Evolutionary conservation across 2,888 invertebrate species (phyloP).

Genomic region (Drosophila paracracens): DNA sequence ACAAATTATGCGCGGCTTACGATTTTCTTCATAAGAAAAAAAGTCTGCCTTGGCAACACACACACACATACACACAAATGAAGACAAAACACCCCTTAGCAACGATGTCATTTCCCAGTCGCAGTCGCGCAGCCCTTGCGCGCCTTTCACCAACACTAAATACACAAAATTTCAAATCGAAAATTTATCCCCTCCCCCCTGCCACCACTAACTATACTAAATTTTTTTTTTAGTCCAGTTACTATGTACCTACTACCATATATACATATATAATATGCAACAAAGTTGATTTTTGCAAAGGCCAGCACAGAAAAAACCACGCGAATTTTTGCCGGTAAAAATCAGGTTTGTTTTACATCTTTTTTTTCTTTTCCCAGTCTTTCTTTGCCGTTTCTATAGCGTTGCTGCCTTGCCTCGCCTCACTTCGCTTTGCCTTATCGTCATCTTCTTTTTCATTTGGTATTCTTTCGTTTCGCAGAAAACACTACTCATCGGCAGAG

Average conservation of each 20-base stretch:
- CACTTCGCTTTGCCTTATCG: constrained; percentile 51
- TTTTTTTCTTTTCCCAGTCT: constrained; percentile 56
- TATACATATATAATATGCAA: constrained; percentile 50
- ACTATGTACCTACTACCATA: constrained; percentile 34
- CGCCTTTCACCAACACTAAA: constrained; percentile 61
- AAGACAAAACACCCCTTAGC: constrained; percentile 78
- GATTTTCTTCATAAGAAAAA: constrained; percentile 33
- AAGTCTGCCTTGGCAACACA: constrained; percentile 64
- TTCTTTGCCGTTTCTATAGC: constrained; percentile 53
- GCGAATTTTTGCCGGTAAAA: constrained; percentile 81
- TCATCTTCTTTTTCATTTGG: constrained; percentile 63
- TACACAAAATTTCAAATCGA: constrained; percentile 71
- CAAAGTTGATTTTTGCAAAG: constrained; percentile 40
- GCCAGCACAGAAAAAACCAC: constrained; percentile 64
- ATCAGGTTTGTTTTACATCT: constrained; percentile 79
- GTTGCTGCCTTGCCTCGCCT: constrained; percentile 40
- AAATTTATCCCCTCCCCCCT: constrained; percentile 29
- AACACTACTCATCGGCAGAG: constrained; percentile 72
- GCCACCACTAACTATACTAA: constrained; percentile 52
- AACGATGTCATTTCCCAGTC: constrained; percentile 51
- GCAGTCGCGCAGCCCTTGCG: constrained; percentile 66
- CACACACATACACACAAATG: constrained; percentile 26
- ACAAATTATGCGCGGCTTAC: constrained; percentile 35
- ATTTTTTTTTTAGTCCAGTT: constrained; percentile 35
- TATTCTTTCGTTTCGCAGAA: constrained; percentile 67